Evolutionary conservation across 2,888 invertebrate species (phyloP).

Genomic region (Hipparchia sbordonii): DNA sequence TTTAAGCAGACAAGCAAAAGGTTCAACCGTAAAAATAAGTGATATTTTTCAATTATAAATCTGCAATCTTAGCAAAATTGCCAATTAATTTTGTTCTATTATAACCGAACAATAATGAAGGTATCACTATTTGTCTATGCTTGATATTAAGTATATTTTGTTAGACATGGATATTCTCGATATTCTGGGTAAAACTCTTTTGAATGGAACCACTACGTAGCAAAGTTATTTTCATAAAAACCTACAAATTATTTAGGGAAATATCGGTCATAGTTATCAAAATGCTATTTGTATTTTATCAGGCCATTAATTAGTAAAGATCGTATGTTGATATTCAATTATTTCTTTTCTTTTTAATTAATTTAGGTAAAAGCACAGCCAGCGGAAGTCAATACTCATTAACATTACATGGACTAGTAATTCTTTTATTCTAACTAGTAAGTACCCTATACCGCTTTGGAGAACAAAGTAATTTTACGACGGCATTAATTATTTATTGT

Average conservation of each 20-base stretch:
- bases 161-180: background rate
- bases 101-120: background rate
- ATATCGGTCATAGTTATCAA: background rate
- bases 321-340: background rate
- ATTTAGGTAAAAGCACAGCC: constrained; percentile 49
- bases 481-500: constrained; percentile 57
- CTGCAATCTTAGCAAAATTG: background rate
- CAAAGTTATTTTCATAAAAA: background rate
- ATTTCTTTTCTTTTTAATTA: constrained; percentile 11
- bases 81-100: background rate
- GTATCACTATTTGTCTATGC: background rate
- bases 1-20: background rate
- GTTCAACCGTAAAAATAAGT: background rate
- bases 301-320: background rate
- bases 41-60: background rate
- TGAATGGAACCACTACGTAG: background rate
- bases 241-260: background rate
- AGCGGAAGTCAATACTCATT: constrained; percentile 73
- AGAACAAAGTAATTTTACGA: constrained; percentile 68
- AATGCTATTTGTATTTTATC: background rate
- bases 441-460: constrained; percentile 82
- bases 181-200: background rate
- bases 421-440: constrained; percentile 82
- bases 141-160: background rate
- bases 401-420: constrained; percentile 81